Evolutionary conservation across 2,797 vertebrate genomes (phyloP).

Genomic region (Poecilia picta): DNA sequence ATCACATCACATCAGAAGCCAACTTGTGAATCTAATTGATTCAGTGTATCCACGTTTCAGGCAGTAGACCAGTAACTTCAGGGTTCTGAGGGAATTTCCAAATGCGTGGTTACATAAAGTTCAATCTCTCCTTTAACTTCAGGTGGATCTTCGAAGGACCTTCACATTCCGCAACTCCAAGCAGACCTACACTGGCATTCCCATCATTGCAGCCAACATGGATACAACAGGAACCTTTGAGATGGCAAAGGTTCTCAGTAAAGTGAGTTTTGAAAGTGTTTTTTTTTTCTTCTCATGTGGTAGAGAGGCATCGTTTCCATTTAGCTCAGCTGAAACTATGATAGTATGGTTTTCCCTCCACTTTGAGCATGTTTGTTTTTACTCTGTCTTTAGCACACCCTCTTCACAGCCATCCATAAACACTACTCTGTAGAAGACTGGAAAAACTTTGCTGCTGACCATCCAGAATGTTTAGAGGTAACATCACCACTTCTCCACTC

Average conservation of each 20-base stretch:
- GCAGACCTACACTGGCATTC: constrained; percentile 94
- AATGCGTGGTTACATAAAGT: neutral
- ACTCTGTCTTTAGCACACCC: constrained; percentile 83
- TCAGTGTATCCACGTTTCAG: constrained; percentile 25
- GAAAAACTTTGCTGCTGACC: constrained; percentile 89
- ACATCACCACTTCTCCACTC: constrained; percentile 3
- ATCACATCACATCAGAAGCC: constrained; percentile 35
- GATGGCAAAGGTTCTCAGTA: constrained; percentile 93
- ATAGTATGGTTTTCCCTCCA: neutral
- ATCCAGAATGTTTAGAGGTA: constrained; percentile 96
- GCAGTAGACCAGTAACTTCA: constrained; percentile 11
- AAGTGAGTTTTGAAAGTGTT: constrained; percentile 80
- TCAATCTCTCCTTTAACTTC: neutral
- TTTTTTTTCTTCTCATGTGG: neutral
- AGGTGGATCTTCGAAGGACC: constrained; percentile 94
- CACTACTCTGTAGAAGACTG: constrained; percentile 96
- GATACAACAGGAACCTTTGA: constrained; percentile 98
- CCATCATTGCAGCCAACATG: constrained; percentile 98
- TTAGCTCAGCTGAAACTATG: neutral
- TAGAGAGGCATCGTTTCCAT: neutral
- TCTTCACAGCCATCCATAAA: constrained; percentile 97
- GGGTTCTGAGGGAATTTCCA: constrained; percentile 13
- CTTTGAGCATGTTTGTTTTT: neutral
- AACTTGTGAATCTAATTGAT: constrained; percentile 51
- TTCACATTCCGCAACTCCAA: constrained; percentile 99